Base-by-base conservation (phyloP, 2,797 vertebrate genomes). In the Lepus townsendii region DNA sequence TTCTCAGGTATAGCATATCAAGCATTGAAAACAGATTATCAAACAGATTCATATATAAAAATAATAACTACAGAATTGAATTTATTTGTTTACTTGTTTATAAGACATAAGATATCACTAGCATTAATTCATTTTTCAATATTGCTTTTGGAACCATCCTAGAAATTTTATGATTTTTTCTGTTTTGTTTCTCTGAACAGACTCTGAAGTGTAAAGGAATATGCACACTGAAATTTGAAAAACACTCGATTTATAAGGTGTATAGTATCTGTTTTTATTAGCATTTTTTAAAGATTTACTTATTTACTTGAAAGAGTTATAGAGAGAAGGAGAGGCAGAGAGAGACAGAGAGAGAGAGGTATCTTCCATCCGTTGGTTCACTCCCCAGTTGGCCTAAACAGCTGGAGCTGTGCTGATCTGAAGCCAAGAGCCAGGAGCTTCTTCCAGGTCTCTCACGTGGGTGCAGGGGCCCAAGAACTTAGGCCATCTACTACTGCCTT, bases 31-130 rank as follows among this genome's bases (percentile, higher is more conserved):
- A 91, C 42, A 47, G 42, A 47, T 47, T 47, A 47, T 47, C 42
- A 47, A 47, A 85, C 47, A 83, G 38, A 90, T 86, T 83, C 83
- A 92, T 19, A 66, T 86, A 71, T 88, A 71, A 92, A 94, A 88
- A 66, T 88, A n/a, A 87, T 47, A 94, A 80, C 65, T 88, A 47
- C 22, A 65, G 22, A 83, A 88, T n/a, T 65, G 32, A 92, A 7
- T 87, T 91, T 82, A 7, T 35, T 79, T 91, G 22, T 71, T 87
- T 50, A 78, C 27, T 86, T 84, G 75, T 52, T 87, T 88, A 87
- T 68, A 75, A 69, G 94, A 9, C 26, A 76, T 90, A 84, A 3
- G n/a, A 0, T 96, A 69, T 72, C 63, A 85, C 60, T 83, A 65
- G 16, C 32, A 30, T 80, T 87, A 32, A 80, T 91, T 95, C 57